Base-by-base conservation (phyloP, 2,888 invertebrate species). In the Rotaria magnacalcarata region DNA sequence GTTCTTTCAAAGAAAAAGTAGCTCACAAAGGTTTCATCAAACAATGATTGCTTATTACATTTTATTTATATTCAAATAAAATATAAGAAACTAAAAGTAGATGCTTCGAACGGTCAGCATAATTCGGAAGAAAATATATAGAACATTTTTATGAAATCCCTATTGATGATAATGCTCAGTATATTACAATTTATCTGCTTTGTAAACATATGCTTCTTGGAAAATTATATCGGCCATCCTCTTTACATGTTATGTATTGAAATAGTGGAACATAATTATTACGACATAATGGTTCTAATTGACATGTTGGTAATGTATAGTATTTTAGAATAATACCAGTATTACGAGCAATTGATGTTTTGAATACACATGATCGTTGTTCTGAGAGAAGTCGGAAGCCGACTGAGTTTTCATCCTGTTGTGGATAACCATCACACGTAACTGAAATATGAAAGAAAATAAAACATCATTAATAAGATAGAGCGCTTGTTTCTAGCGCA, bases 361-460 rank as follows among this genome's bases (percentile, higher is more conserved):
- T 80, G n/a, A n/a, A 80, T 47, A 80, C 43, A 47, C 80, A 80
- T n/a, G 80, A 47, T 80, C 14, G 80, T 47, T n/a, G 47, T n/a
- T 47, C 80, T 43, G 24, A 47, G 21, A 80, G 11, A n/a, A 80
- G 3, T 47, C 47, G 80, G 47, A 80, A 80, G 2, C 80, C 80
- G n/a, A 80, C 80, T 7, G 80, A 80, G 16, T 80, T 43, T 80
- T 47, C 11, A 47, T 80, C 80, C 34, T 80, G 80, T n/a, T 43
- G 47, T 47, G 80, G 80, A 80, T 80, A 80, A 16, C 80, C 80
- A 80, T 80, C 80, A 47, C 80, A 80, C 47, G 80, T 80, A 21
- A 80, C 67, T 67, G 14, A 34, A 67, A 67, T 34, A 34, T 34
- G 14, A 0, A 27, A 27, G 19, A 34, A 67, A 16, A 67, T 4